Conservation (phyloP, 2,113 vertebrate species). For the Myotis lucifugus region DNA sequence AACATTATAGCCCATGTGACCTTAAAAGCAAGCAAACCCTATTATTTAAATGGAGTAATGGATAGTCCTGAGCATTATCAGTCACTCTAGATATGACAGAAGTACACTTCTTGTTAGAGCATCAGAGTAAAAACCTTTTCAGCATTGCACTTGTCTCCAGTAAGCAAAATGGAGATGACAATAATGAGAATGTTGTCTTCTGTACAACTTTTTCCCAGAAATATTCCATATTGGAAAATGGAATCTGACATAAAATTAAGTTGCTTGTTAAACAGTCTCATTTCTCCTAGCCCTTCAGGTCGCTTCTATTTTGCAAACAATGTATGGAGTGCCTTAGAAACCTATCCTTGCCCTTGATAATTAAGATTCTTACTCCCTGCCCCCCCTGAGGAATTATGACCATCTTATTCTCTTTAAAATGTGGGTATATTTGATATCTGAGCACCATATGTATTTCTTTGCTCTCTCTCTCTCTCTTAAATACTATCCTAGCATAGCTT, state of each 20-base stretch:
- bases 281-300: neutral
- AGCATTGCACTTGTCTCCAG: slow-evolving; percentile 8
- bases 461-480: slow-evolving; percentile 13
- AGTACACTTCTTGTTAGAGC: neutral
- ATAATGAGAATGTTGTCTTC: neutral
- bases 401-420: slow-evolving; percentile 32
- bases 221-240: neutral
- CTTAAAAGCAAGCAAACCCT: slow-evolving; percentile 61
- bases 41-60: slow-evolving; percentile 56
- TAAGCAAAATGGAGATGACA: neutral
- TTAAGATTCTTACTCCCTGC: slow-evolving; percentile 5
- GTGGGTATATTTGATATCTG: neutral
- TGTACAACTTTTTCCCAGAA: neutral
- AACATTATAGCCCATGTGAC: slow-evolving; percentile 33
- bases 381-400: neutral
- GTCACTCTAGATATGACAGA: slow-evolving; percentile 34
- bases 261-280: neutral
- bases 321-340: neutral
- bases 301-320: neutral
- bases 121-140: slow-evolving; percentile 37
- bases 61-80: slow-evolving; percentile 27
- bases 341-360: neutral
- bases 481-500: neutral
- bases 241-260: slow-evolving; percentile 2
- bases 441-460: slow-evolving; percentile 2